A percentile compares a stretch with the other conserved stretches of the same genome.
These are phyloP conservation scores for Columbina picui DNA, from an alignment of 2,113 vertebrate genomes.

Conservation along the genomic window DNA sequence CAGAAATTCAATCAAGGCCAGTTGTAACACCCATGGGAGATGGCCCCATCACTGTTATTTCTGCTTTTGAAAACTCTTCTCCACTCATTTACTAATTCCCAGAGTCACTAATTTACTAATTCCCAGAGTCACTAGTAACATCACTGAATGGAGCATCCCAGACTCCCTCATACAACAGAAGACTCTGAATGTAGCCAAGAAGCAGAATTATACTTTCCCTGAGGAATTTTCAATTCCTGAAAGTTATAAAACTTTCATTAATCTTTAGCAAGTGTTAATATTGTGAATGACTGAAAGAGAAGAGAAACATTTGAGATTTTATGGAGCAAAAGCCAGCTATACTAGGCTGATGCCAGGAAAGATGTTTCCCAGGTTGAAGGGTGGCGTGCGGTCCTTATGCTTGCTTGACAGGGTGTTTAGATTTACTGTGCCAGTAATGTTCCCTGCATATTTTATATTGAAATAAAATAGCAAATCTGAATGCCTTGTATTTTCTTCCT, in stretches of 20 bases:
- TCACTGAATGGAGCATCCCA: neutral
- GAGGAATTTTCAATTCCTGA: neutral
- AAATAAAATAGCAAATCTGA: neutral
- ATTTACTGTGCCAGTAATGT: neutral
- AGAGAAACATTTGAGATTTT: neutral
- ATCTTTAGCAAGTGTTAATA: neutral
- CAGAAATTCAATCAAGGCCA: neutral
- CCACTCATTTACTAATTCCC: neutral
- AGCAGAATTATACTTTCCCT: neutral
- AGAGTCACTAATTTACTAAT: neutral
- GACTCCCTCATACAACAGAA: neutral
- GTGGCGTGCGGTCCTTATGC: neutral
- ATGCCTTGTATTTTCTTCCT: neutral
- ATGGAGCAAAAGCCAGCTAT: neutral
- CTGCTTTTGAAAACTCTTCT: neutral
- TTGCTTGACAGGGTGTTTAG: neutral
- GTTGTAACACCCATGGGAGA: neutral
- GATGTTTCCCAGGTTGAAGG: neutral
- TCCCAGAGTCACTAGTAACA: neutral
- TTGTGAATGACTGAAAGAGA: neutral
- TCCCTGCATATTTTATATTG: neutral
- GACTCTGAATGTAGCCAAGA: neutral
- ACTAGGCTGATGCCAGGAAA: neutral
- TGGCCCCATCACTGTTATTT: neutral
- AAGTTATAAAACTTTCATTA: neutral